Evolutionary conservation across 2,888 invertebrate genomes (phyloP), one percentile per base, ranked within the genome.

Genomic region (Callimorpha dominula): DNA sequence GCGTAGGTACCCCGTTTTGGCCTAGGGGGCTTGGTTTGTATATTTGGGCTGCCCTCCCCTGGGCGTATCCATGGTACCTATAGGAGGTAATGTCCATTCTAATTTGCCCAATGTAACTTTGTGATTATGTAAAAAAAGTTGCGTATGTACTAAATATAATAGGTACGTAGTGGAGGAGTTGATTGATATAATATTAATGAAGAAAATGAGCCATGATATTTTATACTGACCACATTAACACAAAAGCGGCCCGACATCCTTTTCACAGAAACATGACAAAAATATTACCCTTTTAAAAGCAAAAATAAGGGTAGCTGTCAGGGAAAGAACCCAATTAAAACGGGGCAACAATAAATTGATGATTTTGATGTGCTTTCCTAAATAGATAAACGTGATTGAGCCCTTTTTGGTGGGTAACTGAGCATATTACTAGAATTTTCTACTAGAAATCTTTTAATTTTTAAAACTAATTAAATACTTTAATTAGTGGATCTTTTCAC

Each of bases 311-410:
- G 62, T 14, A 60, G 67, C 71, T 72, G 71, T 67, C 71, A 63
- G 40, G 20, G 42, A 67, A 77, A 77, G 70, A 68, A 52, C 57
- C 70, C 65, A 77, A 72, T 72, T 72, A 72, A 54, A 50, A 43
- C 0, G 17, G 4, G 6, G 60, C 43, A 62, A 63, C 20, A 71
- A 71, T 60, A 7, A 67, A 67, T 40, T 54, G 49, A 46, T 43
- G 49, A 40, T 65, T 54, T 67, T 43, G 54, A 67, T 67, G 54
- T 54, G 54, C 17, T 52, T 66, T 9, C 12, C 17, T 42, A n/a
- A 40, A 60, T 20, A 57, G 0, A 60, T 31, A 57, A 60, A 60
- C 5, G 31, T 2, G 1, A 14, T 60, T 60, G 60, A 60, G 7
- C 60, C 12, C 20, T 60, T 14, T 31, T 60, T 60, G 4, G 57